Percentiles rank a stretch among this genome's conserved stretches.
These are phyloP conservation scores for Paracentrotus lividus DNA, from an alignment of 53 echinoderm and acorn worm species.

Conservation along the genomic window DNA sequence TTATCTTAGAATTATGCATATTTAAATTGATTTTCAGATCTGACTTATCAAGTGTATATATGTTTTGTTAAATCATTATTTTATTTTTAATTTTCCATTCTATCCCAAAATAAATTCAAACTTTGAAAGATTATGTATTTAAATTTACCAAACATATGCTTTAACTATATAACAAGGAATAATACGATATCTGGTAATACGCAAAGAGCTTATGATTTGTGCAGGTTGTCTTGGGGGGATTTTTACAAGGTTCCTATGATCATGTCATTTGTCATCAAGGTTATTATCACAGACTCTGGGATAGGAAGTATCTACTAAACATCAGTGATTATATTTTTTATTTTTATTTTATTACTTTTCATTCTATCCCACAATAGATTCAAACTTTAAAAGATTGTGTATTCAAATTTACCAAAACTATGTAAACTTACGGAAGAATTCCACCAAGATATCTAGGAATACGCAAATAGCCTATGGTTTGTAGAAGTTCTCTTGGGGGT, in stretches of 20 bases:
- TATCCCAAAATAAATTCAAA: not conserved
- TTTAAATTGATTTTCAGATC: no score
- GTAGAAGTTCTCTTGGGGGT: not conserved
- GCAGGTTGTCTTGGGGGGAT: not conserved
- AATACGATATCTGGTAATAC: not conserved
- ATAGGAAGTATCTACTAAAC: conserved; percentile 21
- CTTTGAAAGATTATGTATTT: not conserved
- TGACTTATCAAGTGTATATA: no score
- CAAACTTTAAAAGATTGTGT: not conserved
- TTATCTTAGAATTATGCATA: no score
- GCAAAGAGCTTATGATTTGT: not conserved
- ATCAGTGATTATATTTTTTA: no score
- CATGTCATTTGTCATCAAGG: conserved; percentile 40
- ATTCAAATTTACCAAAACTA: not conserved
- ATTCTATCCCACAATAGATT: not conserved
- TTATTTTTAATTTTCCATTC: no score
- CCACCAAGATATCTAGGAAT: not conserved
- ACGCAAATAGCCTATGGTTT: not conserved
- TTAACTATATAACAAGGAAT: not conserved
- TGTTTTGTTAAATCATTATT: no score
- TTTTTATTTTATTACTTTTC: no score
- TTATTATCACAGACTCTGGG: conserved; percentile 8
- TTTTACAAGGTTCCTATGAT: not conserved
- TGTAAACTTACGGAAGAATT: not conserved
- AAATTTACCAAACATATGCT: not conserved